Evolutionary conservation across 2,888 invertebrate genomes (phyloP).

Genomic region (Cataglyphis albicans): DNA sequence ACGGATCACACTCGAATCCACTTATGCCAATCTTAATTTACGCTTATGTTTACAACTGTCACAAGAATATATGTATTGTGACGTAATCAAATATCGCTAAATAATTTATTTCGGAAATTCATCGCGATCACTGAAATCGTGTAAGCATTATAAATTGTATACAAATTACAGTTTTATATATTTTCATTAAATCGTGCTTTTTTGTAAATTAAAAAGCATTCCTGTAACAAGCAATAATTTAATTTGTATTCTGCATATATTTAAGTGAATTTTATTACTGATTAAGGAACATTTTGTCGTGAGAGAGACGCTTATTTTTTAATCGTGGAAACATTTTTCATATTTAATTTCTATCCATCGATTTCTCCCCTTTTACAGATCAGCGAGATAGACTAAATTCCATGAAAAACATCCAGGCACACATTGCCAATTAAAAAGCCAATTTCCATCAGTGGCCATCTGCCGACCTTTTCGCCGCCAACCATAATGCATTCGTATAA

Average conservation of each 20-base stretch:
- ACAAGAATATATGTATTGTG: neutral
- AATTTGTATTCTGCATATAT: neutral
- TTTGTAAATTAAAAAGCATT: neutral
- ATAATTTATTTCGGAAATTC: neutral
- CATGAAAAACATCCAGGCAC: constrained; percentile 40
- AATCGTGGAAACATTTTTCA: neutral
- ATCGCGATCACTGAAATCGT: neutral
- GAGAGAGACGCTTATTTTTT: neutral
- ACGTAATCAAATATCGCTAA: neutral
- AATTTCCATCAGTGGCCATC: constrained; percentile 54
- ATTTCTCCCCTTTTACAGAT: constrained; percentile 10
- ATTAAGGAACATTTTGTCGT: neutral
- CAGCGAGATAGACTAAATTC: constrained; percentile 34
- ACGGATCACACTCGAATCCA: constrained; percentile 34
- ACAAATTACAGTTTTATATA: too few species aligned
- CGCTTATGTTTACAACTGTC: constrained; percentile 47
- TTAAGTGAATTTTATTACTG: neutral
- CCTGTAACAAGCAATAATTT: neutral
- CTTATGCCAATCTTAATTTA: neutral
- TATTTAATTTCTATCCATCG: neutral
- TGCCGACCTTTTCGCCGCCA: constrained; percentile 34
- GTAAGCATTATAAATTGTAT: neutral
- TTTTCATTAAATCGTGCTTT: neutral
- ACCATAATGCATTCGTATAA: constrained; percentile 42
- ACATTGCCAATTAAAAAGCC: constrained; percentile 68